Percentiles rank a stretch among this genome's conserved stretches.
Conservation (phyloP, 2,797 vertebrate species). For the Danio aesculapii region DNA sequence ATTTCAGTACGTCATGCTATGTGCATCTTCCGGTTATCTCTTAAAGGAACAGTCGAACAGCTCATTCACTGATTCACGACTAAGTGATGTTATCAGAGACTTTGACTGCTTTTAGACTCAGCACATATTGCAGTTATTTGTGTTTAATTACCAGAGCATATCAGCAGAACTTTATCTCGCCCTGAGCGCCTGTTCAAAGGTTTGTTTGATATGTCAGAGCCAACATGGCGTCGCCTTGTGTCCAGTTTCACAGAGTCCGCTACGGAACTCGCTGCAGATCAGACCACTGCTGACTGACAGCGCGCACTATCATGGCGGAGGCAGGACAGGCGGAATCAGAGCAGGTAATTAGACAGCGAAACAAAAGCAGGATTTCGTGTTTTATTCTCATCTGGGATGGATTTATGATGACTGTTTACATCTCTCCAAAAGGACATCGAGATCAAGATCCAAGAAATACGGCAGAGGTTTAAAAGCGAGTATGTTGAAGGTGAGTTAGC, state of each 20-base stretch:
- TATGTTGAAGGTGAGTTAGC: slow-evolving; percentile 84
- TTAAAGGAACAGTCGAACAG: slow-evolving; percentile 25
- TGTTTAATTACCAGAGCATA: too few relatives aligned
- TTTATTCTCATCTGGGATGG: neutral
- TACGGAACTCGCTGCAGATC: slow-evolving; percentile 31
- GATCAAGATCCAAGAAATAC: slow-evolving; percentile 84
- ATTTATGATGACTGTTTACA: neutral
- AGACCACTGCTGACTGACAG: slow-evolving; percentile 6
- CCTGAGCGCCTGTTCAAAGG: neutral
- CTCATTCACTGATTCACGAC: slow-evolving; percentile 15
- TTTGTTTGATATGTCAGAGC: slow-evolving; percentile 62
- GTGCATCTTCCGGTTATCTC: neutral
- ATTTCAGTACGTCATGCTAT: neutral
- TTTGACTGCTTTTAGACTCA: neutral
- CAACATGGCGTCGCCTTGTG: slow-evolving; percentile 23
- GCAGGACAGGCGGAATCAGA: slow-evolving; percentile 68
- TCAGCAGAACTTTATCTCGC: slow-evolving; percentile 19
- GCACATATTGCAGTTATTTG: neutral
- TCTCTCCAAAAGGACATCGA: slow-evolving; percentile 80
- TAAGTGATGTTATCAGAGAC: neutral
- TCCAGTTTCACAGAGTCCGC: slow-evolving; percentile 67
- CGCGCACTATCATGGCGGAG: slow-evolving; percentile 78
- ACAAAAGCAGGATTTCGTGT: neutral
- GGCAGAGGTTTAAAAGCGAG: slow-evolving; percentile 88
- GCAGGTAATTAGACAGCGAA: slow-evolving; percentile 70